Evolutionary conservation across 2,888 invertebrate species (phyloP), one percentile per base, ranked within the genome.

Genomic region (Druceiella hillmani): DNA sequence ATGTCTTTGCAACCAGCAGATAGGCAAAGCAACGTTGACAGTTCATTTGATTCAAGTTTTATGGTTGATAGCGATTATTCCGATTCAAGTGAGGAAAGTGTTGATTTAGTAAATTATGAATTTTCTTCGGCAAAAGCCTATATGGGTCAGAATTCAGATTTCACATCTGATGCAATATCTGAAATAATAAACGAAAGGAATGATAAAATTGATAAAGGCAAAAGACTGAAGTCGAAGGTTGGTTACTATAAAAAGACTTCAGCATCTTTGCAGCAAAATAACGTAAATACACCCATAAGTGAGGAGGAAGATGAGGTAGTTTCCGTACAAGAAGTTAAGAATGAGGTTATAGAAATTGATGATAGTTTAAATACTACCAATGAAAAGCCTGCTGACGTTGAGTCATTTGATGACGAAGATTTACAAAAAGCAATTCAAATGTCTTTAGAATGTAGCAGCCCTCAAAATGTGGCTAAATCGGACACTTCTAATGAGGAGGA

Each of bases 81-180:
- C 35, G 27, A 28, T 27, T n/a, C 28, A 36, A 49, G 60, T 52
- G 72, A 74, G 28, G 73, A 75, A 38, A 71, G 71, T 42, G 62
- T 67, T 52, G 59, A 61, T 13, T 64, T 52, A 55, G 62, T 52
- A 52, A 60, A 55, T 34, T 58, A 64, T 36, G 62, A 68, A 45
- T 61, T 75, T 49, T 67, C 76, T 40, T 75, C 81, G 24, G 85
- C 83, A 2, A 74, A 81, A 54, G 71, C 75, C 22, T 87, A 83
- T 47, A 86, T 87, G 73, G 70, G 80, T 55, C 86, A 87, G 59
- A 80, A 85, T 50, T 84, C 79, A 50, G 86, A 82, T 43, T 75
- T 87, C 51, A 81, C 85, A 31, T 76, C 81, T 46, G 76, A 75
- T 44, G 80, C 83, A 54, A 82, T 89, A 43, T 62, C 71, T 17